phyloP scores from a whole-genome alignment of 2,888 invertebrate genomes.

The Cephus spinipes region DNA sequence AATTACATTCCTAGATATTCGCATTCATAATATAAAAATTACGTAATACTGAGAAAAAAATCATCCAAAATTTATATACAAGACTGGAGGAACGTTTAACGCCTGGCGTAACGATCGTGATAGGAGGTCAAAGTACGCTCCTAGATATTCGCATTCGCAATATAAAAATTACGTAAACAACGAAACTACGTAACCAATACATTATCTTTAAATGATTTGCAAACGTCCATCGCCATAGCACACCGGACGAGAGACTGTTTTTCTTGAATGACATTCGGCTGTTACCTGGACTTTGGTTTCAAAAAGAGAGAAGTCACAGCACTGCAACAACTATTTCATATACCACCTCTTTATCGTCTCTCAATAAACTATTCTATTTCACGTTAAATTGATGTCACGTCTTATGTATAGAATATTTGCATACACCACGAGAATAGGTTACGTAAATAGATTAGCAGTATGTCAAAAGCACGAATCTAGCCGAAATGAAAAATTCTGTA shows the following conservation, averaged over 20 bases:
- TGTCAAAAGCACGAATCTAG: not conserved
- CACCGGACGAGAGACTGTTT: not conserved
- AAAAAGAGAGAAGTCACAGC: not conserved
- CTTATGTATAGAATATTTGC: not conserved
- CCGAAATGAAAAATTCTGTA: not conserved
- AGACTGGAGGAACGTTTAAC: too few species aligned
- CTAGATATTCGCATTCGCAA: not conserved
- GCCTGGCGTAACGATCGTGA: too few species aligned
- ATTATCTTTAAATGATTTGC: not conserved
- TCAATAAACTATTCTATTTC: not conserved
- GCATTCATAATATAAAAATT: constrained; percentile 13
- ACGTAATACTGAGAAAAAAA: not conserved
- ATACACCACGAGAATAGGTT: not conserved
- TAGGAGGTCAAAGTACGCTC: too few species aligned
- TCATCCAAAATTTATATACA: too few species aligned
- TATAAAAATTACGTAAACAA: constrained; percentile 12
- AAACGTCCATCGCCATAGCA: not conserved
- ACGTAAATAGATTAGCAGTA: not conserved
- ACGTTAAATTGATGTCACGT: not conserved
- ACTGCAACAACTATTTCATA: not conserved
- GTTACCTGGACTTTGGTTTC: not conserved
- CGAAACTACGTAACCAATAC: not conserved
- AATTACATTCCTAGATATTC: constrained; percentile 33
- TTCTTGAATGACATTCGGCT: not conserved
- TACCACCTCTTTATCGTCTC: not conserved